A percentile compares a stretch with the other conserved stretches of the same genome.
Conservation (phyloP, 2,113 vertebrate genomes). For the Ceuthmochares aereus region DNA sequence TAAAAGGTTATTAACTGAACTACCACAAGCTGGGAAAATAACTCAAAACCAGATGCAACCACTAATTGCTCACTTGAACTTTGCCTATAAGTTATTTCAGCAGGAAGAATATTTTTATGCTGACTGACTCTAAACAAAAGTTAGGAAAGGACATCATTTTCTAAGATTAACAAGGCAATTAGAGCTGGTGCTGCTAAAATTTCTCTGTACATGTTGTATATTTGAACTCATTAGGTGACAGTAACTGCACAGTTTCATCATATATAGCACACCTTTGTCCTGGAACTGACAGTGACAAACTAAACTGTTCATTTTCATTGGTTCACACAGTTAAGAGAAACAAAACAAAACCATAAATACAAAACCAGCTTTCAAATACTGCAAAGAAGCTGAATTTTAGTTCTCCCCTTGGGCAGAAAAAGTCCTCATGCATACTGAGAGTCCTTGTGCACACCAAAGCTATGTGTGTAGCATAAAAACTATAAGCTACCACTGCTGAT, state of each 20-base stretch:
- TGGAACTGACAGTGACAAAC: not conserved
- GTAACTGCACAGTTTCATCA: not conserved
- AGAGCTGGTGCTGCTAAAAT: not conserved
- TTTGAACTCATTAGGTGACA: slow-evolving; percentile 21
- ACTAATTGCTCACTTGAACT: slow-evolving; percentile 72
- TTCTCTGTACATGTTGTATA: not conserved
- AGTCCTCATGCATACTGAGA: not conserved
- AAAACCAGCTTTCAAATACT: not conserved
- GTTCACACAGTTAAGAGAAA: not conserved
- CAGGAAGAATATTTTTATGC: slow-evolving; percentile 57
- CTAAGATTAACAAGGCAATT: slow-evolving; percentile 52
- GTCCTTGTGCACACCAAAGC: not conserved
- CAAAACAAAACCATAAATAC: not conserved
- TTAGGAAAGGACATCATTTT: slow-evolving; percentile 23
- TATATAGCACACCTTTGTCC: not conserved
- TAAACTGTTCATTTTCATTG: not conserved
- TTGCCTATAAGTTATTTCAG: slow-evolving; percentile 59
- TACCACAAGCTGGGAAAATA: slow-evolving; percentile 61
- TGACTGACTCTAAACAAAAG: slow-evolving; percentile 42
- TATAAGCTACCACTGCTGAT: not conserved
- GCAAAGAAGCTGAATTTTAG: not conserved
- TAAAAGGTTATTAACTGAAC: slow-evolving; percentile 63
- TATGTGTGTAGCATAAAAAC: fast-evolving
- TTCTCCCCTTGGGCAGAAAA: not conserved
- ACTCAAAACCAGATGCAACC: slow-evolving; percentile 66